Conservation (phyloP, 2,888 invertebrate genomes). For the Aphidius colemani region DNA sequence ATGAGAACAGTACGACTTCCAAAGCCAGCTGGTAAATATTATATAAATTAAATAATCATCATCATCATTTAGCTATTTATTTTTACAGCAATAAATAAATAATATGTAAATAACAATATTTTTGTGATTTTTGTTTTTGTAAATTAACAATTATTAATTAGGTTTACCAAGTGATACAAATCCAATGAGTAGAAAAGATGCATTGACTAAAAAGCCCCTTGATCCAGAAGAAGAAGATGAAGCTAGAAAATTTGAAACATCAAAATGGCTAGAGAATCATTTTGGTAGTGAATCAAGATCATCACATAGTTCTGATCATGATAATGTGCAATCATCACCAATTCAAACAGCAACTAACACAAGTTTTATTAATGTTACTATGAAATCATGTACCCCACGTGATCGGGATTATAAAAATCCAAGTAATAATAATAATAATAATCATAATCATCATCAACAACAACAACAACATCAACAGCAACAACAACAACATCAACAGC, state of each 20-base stretch:
- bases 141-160: conserved; percentile 30
- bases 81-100: conserved; percentile 27
- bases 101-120: conserved; percentile 11
- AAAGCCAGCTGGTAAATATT: conserved; percentile 46
- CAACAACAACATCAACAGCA: conserved; percentile 9
- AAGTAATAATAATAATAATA: conserved; percentile 21
- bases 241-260: conserved; percentile 86
- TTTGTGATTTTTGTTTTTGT: neutral
- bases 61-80: neutral
- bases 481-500: conserved; percentile 50
- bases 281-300: conserved; percentile 86
- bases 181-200: conserved; percentile 75
- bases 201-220: conserved; percentile 77
- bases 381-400: conserved; percentile 64
- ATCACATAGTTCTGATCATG: conserved; percentile 74
- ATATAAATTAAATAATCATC: conserved; percentile 21
- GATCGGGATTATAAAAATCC: conserved; percentile 36
- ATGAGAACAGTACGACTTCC: conserved; percentile 48
- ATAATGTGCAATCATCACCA: conserved; percentile 68
- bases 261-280: conserved; percentile 89
- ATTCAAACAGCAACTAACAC: conserved; percentile 67
- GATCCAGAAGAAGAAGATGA: conserved; percentile 89
- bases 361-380: conserved; percentile 77
- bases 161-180: conserved; percentile 50
- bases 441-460: neutral